Evolutionary conservation across 2,797 vertebrate genomes (phyloP).

Genomic region (Ispidina lecontei): DNA sequence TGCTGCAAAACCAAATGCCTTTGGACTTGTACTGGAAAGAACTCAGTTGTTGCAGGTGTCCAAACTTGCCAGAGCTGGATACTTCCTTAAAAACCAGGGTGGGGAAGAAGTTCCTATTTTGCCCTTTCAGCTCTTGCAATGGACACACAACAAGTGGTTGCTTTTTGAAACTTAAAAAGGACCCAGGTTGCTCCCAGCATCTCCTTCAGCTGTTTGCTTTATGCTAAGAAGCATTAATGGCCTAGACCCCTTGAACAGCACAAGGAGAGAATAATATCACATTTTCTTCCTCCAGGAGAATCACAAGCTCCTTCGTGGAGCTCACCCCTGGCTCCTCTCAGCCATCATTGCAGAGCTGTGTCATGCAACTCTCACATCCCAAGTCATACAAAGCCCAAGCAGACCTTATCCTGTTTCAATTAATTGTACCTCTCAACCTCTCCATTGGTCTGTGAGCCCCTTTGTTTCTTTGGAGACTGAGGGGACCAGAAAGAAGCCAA

Average conservation of each 20-base stretch:
- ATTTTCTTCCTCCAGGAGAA: neutral
- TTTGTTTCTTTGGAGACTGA: neutral
- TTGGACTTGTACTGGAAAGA: conserved; percentile 3
- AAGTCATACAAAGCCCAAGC: neutral
- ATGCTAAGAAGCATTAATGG: neutral
- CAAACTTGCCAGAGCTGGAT: neutral
- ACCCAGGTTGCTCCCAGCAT: neutral
- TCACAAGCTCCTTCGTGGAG: neutral
- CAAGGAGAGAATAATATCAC: neutral
- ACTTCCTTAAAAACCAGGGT: neutral
- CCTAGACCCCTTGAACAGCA: neutral
- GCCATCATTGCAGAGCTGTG: neutral
- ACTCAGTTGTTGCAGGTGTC: conserved; percentile 32
- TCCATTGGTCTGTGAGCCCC: neutral
- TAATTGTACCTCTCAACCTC: neutral
- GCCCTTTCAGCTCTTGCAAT: neutral
- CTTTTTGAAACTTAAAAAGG: neutral
- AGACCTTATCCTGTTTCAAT: neutral
- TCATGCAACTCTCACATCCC: neutral
- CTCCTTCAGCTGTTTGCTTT: neutral
- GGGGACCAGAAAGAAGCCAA: neutral
- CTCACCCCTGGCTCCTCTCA: neutral
- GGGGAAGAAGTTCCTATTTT: neutral
- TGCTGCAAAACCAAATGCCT: neutral
- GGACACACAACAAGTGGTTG: neutral